phyloP scores from a whole-genome alignment of 2,797 vertebrate species.

The Arrhamphus sclerolepis region DNA sequence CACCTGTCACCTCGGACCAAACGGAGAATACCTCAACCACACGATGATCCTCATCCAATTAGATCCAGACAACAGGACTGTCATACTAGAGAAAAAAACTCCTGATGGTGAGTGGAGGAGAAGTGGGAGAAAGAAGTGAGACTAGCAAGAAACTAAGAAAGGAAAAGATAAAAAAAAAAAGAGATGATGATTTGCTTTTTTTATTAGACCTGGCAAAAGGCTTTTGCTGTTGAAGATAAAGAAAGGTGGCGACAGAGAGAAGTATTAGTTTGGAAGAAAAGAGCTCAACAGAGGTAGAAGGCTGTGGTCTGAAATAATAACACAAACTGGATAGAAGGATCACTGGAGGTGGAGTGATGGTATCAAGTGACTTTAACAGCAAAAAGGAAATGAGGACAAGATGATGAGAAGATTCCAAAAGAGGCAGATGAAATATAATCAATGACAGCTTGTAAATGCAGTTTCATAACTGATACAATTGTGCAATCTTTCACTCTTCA shows the following conservation, averaged over 20 bases:
- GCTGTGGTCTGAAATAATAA: not conserved
- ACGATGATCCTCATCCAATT: slow-evolving; percentile 74
- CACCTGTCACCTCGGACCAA: slow-evolving; percentile 69
- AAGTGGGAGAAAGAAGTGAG: not conserved
- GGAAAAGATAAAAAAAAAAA: not conserved
- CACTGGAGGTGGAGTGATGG: no score
- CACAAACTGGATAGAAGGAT: slow-evolving; percentile 8
- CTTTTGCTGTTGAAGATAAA: slow-evolving; percentile 20
- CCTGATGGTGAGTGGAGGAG: slow-evolving; percentile 40
- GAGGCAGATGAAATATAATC: no score
- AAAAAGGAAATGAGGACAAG: no score
- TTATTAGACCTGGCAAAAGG: not conserved
- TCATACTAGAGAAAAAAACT: slow-evolving; percentile 57
- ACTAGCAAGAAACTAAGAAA: not conserved
- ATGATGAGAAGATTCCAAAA: no score
- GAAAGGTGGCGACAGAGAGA: slow-evolving; percentile 1
- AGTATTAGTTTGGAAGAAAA: slow-evolving; percentile 1
- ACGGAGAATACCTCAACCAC: slow-evolving; percentile 75
- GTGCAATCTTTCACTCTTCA: no score
- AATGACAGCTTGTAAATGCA: no score
- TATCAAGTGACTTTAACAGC: no score
- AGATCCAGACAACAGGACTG: slow-evolving; percentile 46
- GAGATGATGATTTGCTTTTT: slow-evolving; percentile 7
- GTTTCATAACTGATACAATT: no score
- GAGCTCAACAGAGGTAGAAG: not conserved